Percentiles rank a stretch among this genome's conserved stretches.
These are phyloP conservation scores for Condylostylus longicornis DNA, from an alignment of 1,140 invertebrate genomes.

Conservation along the genomic window DNA sequence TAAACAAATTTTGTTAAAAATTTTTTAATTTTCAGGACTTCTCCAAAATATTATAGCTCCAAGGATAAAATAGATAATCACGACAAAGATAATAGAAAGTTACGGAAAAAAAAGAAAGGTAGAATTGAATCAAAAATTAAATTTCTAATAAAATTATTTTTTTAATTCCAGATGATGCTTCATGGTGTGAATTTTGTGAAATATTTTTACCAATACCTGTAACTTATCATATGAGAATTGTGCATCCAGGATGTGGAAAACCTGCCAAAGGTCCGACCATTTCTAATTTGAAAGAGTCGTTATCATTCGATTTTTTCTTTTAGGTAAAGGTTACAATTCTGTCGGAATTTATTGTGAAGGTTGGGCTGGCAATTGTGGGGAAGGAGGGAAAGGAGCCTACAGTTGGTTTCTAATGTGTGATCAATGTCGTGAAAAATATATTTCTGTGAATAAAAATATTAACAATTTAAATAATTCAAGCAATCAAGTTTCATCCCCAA, in stretches of 20 bases:
- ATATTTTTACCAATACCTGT: constrained; percentile 52
- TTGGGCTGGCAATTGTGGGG: constrained; percentile 78
- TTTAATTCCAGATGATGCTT: constrained; percentile 17
- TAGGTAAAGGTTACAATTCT: constrained; percentile 76
- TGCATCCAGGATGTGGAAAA: constrained; percentile 79
- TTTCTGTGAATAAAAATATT: constrained; percentile 39
- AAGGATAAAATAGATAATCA: constrained; percentile 33
- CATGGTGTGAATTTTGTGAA: constrained; percentile 74
- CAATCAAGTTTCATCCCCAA: not conserved
- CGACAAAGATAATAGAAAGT: constrained; percentile 39
- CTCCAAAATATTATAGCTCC: constrained; percentile 5
- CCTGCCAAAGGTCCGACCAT: constrained; percentile 41
- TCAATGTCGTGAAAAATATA: constrained; percentile 67
- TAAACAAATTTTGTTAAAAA: not conserved
- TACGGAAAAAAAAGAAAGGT: constrained; percentile 40
- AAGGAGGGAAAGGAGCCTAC: constrained; percentile 62
- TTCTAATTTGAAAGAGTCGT: not conserved
- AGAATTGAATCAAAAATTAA: not conserved
- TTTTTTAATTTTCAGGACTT: not conserved
- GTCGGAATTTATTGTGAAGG: constrained; percentile 70
- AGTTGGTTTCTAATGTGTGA: constrained; percentile 90
- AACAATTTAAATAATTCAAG: constrained; percentile 21
- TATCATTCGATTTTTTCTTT: not conserved
- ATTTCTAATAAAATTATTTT: not conserved
- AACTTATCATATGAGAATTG: constrained; percentile 78